Percentiles rank a stretch among this genome's conserved stretches.
Evolutionary conservation across 2,113 vertebrate genomes (phyloP).

Genomic region (Syngnathoides biaculeatus): DNA sequence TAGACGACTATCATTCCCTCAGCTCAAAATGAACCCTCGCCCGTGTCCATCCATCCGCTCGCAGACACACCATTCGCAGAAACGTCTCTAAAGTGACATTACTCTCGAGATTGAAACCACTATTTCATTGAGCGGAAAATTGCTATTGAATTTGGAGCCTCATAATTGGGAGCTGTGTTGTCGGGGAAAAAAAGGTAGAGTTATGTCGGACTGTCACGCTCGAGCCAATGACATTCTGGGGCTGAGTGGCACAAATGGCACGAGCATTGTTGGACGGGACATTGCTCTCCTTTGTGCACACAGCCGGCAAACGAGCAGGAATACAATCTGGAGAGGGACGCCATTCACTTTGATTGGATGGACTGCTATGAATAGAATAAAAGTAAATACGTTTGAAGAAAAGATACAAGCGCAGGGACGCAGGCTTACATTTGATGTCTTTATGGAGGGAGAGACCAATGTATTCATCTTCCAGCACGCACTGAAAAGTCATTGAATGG

Average conservation of each 20-base stretch:
- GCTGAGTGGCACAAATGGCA: slow-evolving; percentile 69
- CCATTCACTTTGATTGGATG: slow-evolving; percentile 69
- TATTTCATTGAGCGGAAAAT: slow-evolving; percentile 76
- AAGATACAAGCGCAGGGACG: slow-evolving; percentile 33
- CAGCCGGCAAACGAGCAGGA: slow-evolving; percentile 53
- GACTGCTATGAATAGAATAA: slow-evolving; percentile 47
- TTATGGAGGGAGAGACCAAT: slow-evolving; percentile 18
- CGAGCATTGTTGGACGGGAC: slow-evolving; percentile 70
- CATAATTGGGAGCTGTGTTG: slow-evolving; percentile 71
- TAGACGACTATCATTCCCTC: slow-evolving; percentile 68
- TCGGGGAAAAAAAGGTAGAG: slow-evolving; percentile 46
- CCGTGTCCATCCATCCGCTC: slow-evolving; percentile 66
- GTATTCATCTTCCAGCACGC: slow-evolving; percentile 14
- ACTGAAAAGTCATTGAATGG: neutral
- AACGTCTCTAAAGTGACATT: slow-evolving; percentile 70
- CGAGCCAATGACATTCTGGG: slow-evolving; percentile 69
- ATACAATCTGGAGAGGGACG: slow-evolving; percentile 61
- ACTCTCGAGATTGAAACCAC: slow-evolving; percentile 73
- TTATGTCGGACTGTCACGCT: slow-evolving; percentile 73
- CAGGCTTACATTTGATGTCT: slow-evolving; percentile 27
- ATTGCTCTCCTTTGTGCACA: slow-evolving; percentile 70
- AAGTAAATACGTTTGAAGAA: slow-evolving; percentile 41
- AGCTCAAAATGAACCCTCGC: slow-evolving; percentile 61
- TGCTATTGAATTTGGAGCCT: slow-evolving; percentile 75
- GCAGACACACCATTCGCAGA: slow-evolving; percentile 64